Conservation (phyloP, 2,797 vertebrate genomes). For the Cuniculus paca region DNA sequence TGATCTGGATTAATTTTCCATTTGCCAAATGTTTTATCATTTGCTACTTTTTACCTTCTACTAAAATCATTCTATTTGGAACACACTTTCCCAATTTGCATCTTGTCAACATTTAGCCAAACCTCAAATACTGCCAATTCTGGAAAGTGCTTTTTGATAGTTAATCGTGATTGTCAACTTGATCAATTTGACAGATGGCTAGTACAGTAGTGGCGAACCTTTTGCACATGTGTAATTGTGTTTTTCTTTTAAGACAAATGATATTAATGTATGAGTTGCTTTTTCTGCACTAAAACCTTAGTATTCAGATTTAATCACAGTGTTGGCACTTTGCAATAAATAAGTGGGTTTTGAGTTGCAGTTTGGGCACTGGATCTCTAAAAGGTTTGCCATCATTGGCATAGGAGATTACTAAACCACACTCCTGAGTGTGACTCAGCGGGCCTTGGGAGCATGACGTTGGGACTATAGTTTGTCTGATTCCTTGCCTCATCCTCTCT, state of each 20-base stretch:
- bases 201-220: neutral
- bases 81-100: neutral
- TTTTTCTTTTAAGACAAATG: neutral
- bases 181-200: neutral
- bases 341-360: neutral
- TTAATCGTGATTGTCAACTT: neutral
- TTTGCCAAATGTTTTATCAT: neutral
- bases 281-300: neutral
- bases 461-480: neutral
- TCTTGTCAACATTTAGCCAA: neutral
- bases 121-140: neutral
- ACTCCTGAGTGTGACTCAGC: neutral
- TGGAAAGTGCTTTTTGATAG: neutral
- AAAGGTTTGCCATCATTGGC: neutral
- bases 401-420: neutral
- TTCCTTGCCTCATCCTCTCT: neutral
- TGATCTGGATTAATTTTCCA: conserved; percentile 33
- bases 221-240: neutral
- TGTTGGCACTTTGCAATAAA: neutral
- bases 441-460: neutral
- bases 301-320: neutral
- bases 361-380: neutral
- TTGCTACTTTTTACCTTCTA: neutral
- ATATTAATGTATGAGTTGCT: neutral
- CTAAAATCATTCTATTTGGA: neutral